phyloP scores from a whole-genome alignment of 2,797 vertebrate genomes.

The Lepilemur ruficaudatus region DNA sequence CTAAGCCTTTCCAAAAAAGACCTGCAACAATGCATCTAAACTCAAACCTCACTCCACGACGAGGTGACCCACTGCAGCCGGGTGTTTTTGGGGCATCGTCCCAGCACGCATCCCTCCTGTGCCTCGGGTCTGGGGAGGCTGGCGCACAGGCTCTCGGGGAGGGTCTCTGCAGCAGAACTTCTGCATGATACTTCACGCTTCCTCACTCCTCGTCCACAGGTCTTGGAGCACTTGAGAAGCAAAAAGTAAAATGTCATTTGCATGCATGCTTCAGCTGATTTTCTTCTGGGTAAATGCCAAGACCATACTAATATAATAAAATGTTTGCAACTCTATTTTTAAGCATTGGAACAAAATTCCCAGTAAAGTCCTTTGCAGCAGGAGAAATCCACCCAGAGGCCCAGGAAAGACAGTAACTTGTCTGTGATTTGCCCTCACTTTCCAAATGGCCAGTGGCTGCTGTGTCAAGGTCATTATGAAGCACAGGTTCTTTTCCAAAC shows the following conservation, averaged over 20 bases:
- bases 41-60: constrained; percentile 94
- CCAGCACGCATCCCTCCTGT: constrained; percentile 93
- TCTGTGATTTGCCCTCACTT: not conserved
- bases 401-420: not conserved
- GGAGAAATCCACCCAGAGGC: no score
- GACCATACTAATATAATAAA: no score
- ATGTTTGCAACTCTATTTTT: not conserved
- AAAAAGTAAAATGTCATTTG: not conserved
- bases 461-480: rapidly evolving
- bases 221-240: constrained; percentile 93
- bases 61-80: constrained; percentile 93
- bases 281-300: not conserved
- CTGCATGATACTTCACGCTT: constrained; percentile 92
- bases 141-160: constrained; percentile 91
- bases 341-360: not conserved
- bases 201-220: constrained; percentile 94
- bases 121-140: constrained; percentile 87
- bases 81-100: constrained; percentile 94
- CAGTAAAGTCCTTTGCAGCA: not conserved
- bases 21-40: rapidly evolving
- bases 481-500: no score
- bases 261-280: not conserved
- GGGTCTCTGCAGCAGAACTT: constrained; percentile 84
- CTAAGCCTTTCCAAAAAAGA: not conserved
- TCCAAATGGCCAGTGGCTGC: no score